A percentile compares a stretch with the other conserved stretches of the same genome.
phyloP scores from a whole-genome alignment of 2,888 invertebrate species.

The Galerucella nymphaeae region DNA sequence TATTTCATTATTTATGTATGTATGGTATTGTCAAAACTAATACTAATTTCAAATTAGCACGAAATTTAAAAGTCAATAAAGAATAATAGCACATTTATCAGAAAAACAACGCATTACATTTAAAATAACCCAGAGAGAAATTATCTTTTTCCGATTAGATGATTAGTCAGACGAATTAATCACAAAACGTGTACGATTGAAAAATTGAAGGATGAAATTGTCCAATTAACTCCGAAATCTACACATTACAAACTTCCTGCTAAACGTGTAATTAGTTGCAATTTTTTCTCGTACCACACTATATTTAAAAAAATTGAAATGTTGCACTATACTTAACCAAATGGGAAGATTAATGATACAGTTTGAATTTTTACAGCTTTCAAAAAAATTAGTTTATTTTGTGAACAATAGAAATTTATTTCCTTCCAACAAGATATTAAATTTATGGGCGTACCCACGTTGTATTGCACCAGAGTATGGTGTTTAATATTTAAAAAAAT shows the following conservation, averaged over 20 bases:
- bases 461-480: no score
- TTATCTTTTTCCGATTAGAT: not conserved
- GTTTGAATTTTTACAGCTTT: not conserved
- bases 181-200: not conserved
- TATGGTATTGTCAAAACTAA: no score
- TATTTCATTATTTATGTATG: no score
- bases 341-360: not conserved
- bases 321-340: not conserved
- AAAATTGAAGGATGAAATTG: conserved; percentile 9
- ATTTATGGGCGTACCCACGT: no score
- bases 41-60: no score
- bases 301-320: not conserved
- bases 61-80: no score
- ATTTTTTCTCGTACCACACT: conserved; percentile 5
- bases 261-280: not conserved
- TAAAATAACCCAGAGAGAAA: not conserved
- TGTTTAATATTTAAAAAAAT: no score
- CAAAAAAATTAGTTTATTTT: not conserved
- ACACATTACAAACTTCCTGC: conserved; percentile 11
- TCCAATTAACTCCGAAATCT: conserved; percentile 13
- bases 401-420: not conserved
- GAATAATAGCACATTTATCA: no score
- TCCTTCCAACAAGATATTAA: not conserved
- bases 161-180: not conserved
- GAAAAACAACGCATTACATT: no score